Base-by-base conservation (phyloP, 2,113 vertebrate genomes). In the Lepisosteus oculatus region DNA sequence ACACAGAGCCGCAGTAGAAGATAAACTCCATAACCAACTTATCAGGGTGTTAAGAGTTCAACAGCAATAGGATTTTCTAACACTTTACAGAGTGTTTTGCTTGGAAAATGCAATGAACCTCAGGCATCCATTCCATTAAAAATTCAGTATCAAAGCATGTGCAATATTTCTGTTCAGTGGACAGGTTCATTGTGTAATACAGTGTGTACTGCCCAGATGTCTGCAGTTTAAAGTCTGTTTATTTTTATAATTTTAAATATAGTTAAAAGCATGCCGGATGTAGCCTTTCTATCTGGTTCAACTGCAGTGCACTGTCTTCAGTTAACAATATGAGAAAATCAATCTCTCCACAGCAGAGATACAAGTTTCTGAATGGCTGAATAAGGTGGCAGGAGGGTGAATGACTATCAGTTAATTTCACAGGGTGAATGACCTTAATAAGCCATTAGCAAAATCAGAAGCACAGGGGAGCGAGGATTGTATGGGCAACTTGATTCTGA, bases 291-390 rank as follows among this genome's bases (percentile, higher is more conserved):
- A 17, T 15, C 0, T 17, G 63, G 54, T 45, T 67, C 63, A 14
- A 1, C 43, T 41, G 14, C 41, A 3, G 12, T 51, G 8, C 71
- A 29, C 17, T 8, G 13, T 51, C 47, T 51, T 51, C 47, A 43
- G 55, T 55, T 55, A 57, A 45, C 4, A 41, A 54, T 45, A 67
- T 55, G 43, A 70, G 54, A 72, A 68, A 73, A 80, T 76, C 65
- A 45, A 55, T 74, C 55, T 65, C 55, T 72, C 54, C 55, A 17
- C 59, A 64, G 72, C 8, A 70, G 64, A 29, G 56, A 54, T 15
- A 44, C 8, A 9, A 55, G 47, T 63, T 43, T 44, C 64, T 6
- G 44, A 8, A 12, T 43, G 41, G 56, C 43, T 11, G 12, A 45
- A 63, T 41, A 41, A 29, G 29, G n/a, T 70, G 43, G 43, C 56